Evolutionary conservation across 2,797 vertebrate genomes (phyloP).

Genomic region (Manis crassicaudata): DNA sequence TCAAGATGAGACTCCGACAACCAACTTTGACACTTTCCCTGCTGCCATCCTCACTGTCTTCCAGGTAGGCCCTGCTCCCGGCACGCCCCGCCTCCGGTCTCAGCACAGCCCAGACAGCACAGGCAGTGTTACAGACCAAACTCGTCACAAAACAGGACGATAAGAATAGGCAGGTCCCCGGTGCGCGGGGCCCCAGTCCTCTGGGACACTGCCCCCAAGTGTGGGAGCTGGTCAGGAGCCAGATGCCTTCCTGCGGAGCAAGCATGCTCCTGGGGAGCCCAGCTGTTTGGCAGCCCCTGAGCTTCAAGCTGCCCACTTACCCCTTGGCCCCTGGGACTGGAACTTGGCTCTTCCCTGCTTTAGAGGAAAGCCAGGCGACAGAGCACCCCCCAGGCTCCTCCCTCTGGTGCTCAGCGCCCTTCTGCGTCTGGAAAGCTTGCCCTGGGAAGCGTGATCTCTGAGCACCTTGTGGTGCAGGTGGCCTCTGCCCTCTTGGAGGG

Average conservation of each 20-base stretch:
- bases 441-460: background rate
- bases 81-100: too few relatives aligned
- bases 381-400: background rate
- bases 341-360: background rate
- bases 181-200: fast-evolving
- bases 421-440: background rate
- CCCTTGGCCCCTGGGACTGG: background rate
- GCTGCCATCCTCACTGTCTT: conserved; percentile 98
- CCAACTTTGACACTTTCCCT: conserved; percentile 98
- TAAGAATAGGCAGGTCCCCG: background rate
- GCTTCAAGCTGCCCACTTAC: fast-evolving
- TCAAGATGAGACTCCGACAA: conserved; percentile 95
- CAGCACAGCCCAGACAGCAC: fast-evolving
- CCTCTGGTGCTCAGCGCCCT: background rate
- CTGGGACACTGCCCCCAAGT: too few relatives aligned
- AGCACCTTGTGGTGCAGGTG: background rate
- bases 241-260: fast-evolving
- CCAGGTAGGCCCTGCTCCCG: conserved; percentile 88
- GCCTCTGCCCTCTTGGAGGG: background rate
- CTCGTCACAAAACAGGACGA: too few relatives aligned
- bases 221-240: background rate
- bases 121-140: fast-evolving
- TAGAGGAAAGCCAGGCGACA: background rate
- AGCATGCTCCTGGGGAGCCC: too few relatives aligned
- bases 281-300: background rate